Evolutionary conservation across 1,140 invertebrate species (phyloP).

Genomic region (Coptotermes formosanus): DNA sequence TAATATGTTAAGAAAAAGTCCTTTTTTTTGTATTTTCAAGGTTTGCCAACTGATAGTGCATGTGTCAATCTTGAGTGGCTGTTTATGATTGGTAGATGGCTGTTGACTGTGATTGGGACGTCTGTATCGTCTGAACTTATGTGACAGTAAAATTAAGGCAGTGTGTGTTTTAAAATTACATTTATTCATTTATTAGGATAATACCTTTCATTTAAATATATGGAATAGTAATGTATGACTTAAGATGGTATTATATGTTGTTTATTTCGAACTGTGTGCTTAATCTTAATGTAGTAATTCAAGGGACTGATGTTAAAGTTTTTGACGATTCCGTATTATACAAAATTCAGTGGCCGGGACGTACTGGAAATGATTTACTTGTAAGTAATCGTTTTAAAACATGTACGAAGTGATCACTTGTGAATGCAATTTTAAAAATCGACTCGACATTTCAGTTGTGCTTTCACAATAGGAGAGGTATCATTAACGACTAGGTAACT

Average conservation of each 20-base stretch:
- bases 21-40: too few species aligned
- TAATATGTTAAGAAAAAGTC: too few species aligned
- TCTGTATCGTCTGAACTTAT: too few species aligned
- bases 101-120: neutral
- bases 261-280: neutral
- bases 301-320: conserved; percentile 52
- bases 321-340: conserved; percentile 82
- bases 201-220: neutral
- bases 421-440: too few species aligned
- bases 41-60: too few species aligned
- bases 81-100: neutral
- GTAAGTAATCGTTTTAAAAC: conserved; percentile 42
- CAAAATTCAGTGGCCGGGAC: conserved; percentile 78
- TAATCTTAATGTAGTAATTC: neutral
- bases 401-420: too few species aligned
- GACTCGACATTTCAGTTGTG: too few species aligned
- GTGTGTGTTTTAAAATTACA: too few species aligned
- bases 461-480: too few species aligned
- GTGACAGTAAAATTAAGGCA: too few species aligned
- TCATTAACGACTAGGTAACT: too few species aligned
- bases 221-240: neutral
- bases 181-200: too few species aligned
- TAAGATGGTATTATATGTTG: neutral
- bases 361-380: conserved; percentile 49
- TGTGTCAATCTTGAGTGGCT: neutral